Evolutionary conservation across 2,888 invertebrate genomes (phyloP).

Genomic region (Rhingia campestris): DNA sequence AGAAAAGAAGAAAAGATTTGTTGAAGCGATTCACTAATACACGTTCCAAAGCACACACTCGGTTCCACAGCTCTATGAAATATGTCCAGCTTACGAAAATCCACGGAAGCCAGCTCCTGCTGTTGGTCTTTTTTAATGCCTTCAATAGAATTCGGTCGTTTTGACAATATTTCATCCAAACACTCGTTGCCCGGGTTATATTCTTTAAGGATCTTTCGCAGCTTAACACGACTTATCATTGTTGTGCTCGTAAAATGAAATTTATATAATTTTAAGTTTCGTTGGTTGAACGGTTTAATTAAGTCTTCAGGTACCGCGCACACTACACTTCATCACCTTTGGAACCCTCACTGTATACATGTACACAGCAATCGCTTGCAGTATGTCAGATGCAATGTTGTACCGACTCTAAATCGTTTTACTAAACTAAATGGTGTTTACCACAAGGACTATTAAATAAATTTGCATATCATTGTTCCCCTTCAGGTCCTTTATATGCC

Average conservation of each 20-base stretch:
- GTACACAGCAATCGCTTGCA: slow-evolving; percentile 4
- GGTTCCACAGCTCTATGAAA: slow-evolving; percentile 84
- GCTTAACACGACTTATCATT: slow-evolving; percentile 75
- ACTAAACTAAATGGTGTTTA: slow-evolving; percentile 59
- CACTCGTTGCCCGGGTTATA: slow-evolving; percentile 43
- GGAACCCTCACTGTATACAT: not conserved
- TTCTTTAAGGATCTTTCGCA: slow-evolving; percentile 71
- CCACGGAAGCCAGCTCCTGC: slow-evolving; percentile 15
- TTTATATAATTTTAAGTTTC: not conserved
- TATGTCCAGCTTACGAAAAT: slow-evolving; percentile 78
- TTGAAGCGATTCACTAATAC: not conserved
- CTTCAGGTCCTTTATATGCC: slow-evolving; percentile 5
- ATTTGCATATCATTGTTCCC: slow-evolving; percentile 61
- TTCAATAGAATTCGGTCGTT: slow-evolving; percentile 43
- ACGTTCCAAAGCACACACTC: slow-evolving; percentile 71
- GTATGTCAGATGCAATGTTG: slow-evolving; percentile 8
- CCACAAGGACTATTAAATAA: slow-evolving; percentile 57
- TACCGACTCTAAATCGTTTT: slow-evolving; percentile 27
- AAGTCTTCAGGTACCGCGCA: slow-evolving; percentile 10
- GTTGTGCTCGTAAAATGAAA: not conserved
- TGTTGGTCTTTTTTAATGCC: slow-evolving; percentile 9
- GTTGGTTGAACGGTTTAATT: slow-evolving; percentile 26
- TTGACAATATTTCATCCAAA: slow-evolving; percentile 47
- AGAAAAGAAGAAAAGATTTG: not conserved
- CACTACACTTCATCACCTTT: not conserved